Conservation (phyloP, 2,113 vertebrate genomes). For the Etheostoma spectabile region DNA sequence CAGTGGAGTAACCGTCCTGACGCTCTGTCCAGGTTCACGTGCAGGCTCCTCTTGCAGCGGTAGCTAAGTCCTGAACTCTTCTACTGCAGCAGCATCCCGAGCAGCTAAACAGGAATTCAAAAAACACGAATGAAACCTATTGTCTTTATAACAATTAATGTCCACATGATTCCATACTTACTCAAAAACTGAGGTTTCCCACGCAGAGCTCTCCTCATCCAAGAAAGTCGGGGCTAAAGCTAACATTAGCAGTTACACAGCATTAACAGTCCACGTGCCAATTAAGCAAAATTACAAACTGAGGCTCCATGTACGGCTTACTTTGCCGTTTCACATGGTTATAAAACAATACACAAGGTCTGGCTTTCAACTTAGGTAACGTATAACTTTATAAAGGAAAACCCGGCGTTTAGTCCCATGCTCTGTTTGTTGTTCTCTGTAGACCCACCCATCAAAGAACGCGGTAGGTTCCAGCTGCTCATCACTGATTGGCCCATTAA, state of each 20-base stretch:
- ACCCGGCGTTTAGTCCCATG: background rate
- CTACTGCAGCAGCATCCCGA: background rate
- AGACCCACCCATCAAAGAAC: background rate
- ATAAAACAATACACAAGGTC: background rate
- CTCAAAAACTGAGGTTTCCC: background rate
- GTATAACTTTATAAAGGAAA: background rate
- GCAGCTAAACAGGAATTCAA: background rate
- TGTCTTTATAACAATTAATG: background rate
- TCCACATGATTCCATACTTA: background rate
- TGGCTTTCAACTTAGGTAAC: background rate
- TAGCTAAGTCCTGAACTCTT: background rate
- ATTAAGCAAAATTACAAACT: background rate
- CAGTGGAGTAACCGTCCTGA: background rate
- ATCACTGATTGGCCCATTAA: conserved; percentile 1
- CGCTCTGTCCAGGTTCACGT: background rate
- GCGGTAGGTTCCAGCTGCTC: background rate
- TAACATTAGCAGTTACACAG: background rate
- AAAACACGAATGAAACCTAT: background rate
- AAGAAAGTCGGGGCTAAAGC: background rate
- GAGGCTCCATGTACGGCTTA: background rate
- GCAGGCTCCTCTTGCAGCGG: background rate
- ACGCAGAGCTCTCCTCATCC: background rate
- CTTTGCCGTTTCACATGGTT: background rate
- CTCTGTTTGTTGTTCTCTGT: background rate
- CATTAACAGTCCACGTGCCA: background rate